Evolutionary conservation across 2,888 invertebrate genomes (phyloP).

Genomic region (Phortica magna): DNA sequence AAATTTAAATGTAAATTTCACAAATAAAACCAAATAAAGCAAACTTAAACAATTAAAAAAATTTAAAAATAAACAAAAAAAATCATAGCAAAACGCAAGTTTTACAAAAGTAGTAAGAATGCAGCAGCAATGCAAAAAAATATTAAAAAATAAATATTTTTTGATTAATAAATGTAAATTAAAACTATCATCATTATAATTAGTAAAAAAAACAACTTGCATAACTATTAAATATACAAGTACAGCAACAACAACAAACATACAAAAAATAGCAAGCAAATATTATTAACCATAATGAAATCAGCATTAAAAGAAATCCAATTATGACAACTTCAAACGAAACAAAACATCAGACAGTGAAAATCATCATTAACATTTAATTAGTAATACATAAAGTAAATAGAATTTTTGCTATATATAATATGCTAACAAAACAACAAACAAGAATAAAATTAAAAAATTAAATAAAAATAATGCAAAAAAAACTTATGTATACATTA

Average conservation of each 20-base stretch:
- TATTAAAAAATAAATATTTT: constrained; percentile 10
- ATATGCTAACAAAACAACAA: not conserved
- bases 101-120: not conserved
- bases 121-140: not conserved
- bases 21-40: not conserved
- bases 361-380: constrained; percentile 32
- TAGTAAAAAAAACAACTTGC: constrained; percentile 27
- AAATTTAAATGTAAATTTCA: not conserved
- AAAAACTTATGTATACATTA: constrained; percentile 42
- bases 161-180: constrained; percentile 14
- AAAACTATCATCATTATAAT: constrained; percentile 7
- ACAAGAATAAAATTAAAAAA: constrained; percentile 17
- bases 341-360: constrained; percentile 29
- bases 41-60: not conserved
- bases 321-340: constrained; percentile 6
- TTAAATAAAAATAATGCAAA: constrained; percentile 21
- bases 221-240: constrained; percentile 25
- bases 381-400: constrained; percentile 29
- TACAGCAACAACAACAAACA: constrained; percentile 15
- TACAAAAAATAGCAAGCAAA: not conserved
- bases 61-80: not conserved
- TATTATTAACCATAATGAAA: constrained; percentile 19
- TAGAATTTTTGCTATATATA: constrained; percentile 17
- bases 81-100: not conserved
- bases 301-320: constrained; percentile 14